Evolutionary conservation across 2,888 invertebrate genomes (phyloP).

Genomic region (Ptychoptera albimana): DNA sequence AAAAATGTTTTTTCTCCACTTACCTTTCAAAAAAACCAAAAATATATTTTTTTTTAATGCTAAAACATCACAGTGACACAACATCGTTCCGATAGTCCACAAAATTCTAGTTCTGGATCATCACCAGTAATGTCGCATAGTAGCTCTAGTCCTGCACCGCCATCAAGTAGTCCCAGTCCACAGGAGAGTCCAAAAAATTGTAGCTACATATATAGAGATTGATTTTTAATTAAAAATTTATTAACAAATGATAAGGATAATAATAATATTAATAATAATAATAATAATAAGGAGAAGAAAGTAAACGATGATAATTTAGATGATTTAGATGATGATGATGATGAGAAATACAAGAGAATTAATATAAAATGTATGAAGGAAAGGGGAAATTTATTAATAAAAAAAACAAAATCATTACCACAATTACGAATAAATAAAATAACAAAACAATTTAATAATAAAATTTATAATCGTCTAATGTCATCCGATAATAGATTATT

Average conservation of each 20-base stretch:
- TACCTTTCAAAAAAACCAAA: too few species aligned
- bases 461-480: background rate
- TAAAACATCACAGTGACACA: conserved; percentile 29
- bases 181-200: conserved; percentile 34
- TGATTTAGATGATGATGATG: too few species aligned
- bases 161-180: conserved; percentile 33
- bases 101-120: conserved; percentile 32
- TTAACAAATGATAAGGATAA: background rate
- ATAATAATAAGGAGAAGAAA: too few species aligned
- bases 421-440: conserved; percentile 19
- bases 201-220: conserved; percentile 33
- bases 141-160: conserved; percentile 33
- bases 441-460: conserved; percentile 1
- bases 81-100: conserved; percentile 33
- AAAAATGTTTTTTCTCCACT: background rate
- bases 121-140: conserved; percentile 33
- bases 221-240: conserved; percentile 12
- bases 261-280: background rate
- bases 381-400: too few species aligned
- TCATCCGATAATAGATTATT: too few species aligned
- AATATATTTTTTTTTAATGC: conserved; percentile 1
- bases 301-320: too few species aligned
- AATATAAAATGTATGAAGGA: too few species aligned
- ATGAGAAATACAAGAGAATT: too few species aligned
- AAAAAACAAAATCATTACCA: conserved; percentile 32